Evolutionary conservation across 2,888 invertebrate genomes (phyloP).

Genomic region (Orchestes rusci): DNA sequence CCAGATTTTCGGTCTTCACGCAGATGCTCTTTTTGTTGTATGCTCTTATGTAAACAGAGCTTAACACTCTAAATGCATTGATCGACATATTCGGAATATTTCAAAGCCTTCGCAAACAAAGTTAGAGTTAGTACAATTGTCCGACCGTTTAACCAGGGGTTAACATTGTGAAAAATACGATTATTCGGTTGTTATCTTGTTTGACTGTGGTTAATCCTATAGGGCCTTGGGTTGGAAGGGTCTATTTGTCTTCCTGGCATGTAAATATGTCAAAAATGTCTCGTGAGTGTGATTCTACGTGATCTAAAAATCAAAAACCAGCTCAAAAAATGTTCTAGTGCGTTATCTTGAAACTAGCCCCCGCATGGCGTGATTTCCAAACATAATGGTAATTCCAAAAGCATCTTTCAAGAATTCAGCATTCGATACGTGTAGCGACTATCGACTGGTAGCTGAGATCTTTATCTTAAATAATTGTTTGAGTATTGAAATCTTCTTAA

Average conservation of each 20-base stretch:
- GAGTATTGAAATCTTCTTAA: constrained; percentile 14
- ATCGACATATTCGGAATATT: constrained; percentile 21
- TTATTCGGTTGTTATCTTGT: constrained; percentile 21
- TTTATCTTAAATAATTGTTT: constrained; percentile 22
- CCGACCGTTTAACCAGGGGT: constrained; percentile 14
- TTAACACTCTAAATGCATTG: constrained; percentile 18
- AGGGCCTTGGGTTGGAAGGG: neutral
- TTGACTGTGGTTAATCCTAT: constrained; percentile 15
- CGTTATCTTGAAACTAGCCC: too few species aligned
- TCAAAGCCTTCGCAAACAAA: constrained; percentile 19
- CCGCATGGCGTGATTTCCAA: constrained; percentile 19
- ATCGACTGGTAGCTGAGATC: constrained; percentile 19
- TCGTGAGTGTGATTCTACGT: too few species aligned
- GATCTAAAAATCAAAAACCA: too few species aligned
- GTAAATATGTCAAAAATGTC: constrained; percentile 14
- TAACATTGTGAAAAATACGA: constrained; percentile 21
- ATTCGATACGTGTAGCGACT: constrained; percentile 13
- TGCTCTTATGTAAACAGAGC: constrained; percentile 18
- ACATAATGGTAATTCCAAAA: constrained; percentile 20
- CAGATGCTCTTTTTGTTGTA: constrained; percentile 20
- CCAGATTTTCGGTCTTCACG: constrained; percentile 15
- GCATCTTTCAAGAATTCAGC: constrained; percentile 16
- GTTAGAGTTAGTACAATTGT: constrained; percentile 17
- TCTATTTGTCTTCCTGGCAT: constrained; percentile 10
- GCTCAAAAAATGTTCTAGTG: too few species aligned